Percentiles rank a stretch among this genome's conserved stretches.
phyloP scores from a whole-genome alignment of 1,140 invertebrate species.

The Lysiphlebus fabarum region DNA sequence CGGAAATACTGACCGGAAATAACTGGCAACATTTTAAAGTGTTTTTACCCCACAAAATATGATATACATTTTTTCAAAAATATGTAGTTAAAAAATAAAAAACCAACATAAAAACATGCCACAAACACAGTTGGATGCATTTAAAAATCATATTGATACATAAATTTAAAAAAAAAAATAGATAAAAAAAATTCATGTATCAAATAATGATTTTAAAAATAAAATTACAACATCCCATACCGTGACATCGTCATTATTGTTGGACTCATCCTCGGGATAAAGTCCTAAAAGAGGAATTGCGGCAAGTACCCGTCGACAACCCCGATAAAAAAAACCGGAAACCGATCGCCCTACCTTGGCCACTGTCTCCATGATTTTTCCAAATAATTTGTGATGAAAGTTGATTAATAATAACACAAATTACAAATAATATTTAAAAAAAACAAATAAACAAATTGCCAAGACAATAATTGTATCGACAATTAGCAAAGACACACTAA shows the following conservation, averaged over 20 bases:
- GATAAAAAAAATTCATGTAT: no score
- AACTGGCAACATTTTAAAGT: no score
- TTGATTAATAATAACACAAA: no score
- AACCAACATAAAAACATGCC: no score
- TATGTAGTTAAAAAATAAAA: no score
- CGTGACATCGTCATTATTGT: constrained; percentile 19
- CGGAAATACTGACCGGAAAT: no score
- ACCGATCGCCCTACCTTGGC: constrained; percentile 46
- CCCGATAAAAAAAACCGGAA: constrained; percentile 41
- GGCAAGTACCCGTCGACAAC: constrained; percentile 44
- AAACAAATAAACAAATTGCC: background rate
- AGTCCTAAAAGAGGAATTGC: constrained; percentile 46
- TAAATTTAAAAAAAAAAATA: no score
- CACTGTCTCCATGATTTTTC: constrained; percentile 45
- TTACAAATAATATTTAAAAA: background rate
- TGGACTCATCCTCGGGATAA: constrained; percentile 20
- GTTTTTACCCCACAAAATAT: no score
- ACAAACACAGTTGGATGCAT: no score
- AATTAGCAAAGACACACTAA: constrained; percentile 18
- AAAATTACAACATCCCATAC: constrained; percentile 19
- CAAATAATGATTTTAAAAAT: background rate
- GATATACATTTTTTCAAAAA: no score
- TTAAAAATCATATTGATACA: no score
- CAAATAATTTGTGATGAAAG: background rate
- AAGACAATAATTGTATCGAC: background rate